phyloP scores from a whole-genome alignment of 2,113 vertebrate species.

The Ovis canadensis region DNA sequence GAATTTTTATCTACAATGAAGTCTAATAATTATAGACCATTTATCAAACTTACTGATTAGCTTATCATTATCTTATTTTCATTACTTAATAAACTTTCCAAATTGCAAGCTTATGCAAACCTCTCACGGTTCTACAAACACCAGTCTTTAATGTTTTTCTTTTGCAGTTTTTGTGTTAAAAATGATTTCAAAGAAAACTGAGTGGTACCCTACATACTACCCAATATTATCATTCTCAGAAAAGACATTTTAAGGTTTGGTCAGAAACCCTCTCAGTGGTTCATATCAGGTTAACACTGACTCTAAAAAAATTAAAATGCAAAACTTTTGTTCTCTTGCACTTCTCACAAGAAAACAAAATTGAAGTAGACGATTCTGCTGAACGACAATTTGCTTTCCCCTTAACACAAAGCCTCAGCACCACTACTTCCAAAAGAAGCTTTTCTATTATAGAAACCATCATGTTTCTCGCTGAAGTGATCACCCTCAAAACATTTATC shows the following conservation, averaged over 20 bases:
- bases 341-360: constrained; percentile 48
- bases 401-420: constrained; percentile 49
- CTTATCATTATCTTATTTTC: neutral
- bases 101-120: neutral
- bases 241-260: neutral
- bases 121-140: neutral
- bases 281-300: neutral
- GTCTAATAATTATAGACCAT: neutral
- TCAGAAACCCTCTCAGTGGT: neutral
- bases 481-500: constrained; percentile 53
- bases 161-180: neutral
- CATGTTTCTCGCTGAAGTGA: constrained; percentile 56
- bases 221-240: neutral
- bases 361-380: constrained; percentile 22
- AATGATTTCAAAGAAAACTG: constrained; percentile 19
- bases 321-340: neutral
- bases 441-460: constrained; percentile 51
- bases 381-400: constrained; percentile 58
- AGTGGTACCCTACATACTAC: neutral
- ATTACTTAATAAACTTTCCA: neutral
- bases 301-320: neutral
- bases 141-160: neutral
- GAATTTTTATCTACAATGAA: neutral
- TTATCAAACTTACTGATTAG: neutral
- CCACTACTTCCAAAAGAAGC: constrained; percentile 48